Base-by-base conservation (phyloP, 2,888 invertebrate genomes). In the Tillus elongatus region DNA sequence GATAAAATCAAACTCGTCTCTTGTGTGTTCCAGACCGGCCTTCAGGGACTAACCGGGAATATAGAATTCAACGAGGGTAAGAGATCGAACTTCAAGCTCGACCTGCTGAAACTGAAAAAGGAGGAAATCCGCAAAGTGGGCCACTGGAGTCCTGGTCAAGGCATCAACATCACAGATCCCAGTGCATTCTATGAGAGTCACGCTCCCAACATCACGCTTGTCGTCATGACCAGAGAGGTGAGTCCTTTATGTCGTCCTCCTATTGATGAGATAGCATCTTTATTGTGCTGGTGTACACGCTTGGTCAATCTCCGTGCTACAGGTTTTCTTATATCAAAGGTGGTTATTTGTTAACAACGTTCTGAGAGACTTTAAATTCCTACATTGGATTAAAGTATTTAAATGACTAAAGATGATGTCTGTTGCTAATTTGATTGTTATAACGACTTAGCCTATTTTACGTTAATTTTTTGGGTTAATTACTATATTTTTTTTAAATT, bases 151-250 rank as follows among this genome's bases (percentile, higher is more conserved):
- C 80, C 83, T 0, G 69, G 68, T 1, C 73, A 70, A 3, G 86
- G 88, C 2, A 76, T 92, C 39, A 82, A 81, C 55, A 76, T 91
- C 45, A 87, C 89, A 0, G 88, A 90, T 61, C 79, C 83, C 0
- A 81, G 80, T 0, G 89, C 89, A 2, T 92, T 91, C 61, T 86
- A 80, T 60, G 81, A 89, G 49, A 81, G 81, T 31, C 80, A 81
- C 24, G 76, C 79, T 0, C 82, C 85, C 0, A 91, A 91, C 65
- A 86, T 90, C 13, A 91, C 90, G 0, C 71, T 91, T 3, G 77
- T 88, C 35, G 88, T 91, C n/a, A 89, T 90, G 66, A 91, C 90
- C 19, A 77, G 86, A 56, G 84, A 87, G 77, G 90, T 89, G 62
- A 63, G 66, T 52, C 35, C n/a, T 19, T n/a, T n/a, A n/a, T n/a